A percentile compares a stretch with the other conserved stretches of the same genome.
Evolutionary conservation across 1,140 invertebrate species (phyloP).

Genomic region (Drosophila arawakana): DNA sequence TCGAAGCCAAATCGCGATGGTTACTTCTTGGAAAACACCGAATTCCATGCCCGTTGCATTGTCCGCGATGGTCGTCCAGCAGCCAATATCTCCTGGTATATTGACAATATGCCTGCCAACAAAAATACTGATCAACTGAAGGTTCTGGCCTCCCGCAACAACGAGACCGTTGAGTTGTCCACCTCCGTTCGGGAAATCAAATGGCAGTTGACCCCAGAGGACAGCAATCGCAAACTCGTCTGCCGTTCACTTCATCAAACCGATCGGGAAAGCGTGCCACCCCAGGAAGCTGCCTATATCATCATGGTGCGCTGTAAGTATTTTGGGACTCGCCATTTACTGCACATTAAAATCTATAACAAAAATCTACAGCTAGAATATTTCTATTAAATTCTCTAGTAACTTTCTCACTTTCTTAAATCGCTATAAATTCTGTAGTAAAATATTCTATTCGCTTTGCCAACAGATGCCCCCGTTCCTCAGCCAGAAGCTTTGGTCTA

Average conservation of each 20-base stretch:
- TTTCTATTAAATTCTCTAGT: not conserved
- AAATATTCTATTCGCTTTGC: not conserved
- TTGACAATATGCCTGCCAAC: constrained; percentile 87
- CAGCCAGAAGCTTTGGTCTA: constrained; percentile 86
- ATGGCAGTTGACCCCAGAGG: constrained; percentile 86
- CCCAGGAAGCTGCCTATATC: constrained; percentile 70
- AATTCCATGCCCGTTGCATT: constrained; percentile 88
- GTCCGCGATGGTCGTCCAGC: constrained; percentile 89
- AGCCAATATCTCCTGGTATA: constrained; percentile 89
- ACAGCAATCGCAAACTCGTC: constrained; percentile 87
- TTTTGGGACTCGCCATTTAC: too few relatives aligned
- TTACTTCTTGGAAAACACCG: constrained; percentile 87
- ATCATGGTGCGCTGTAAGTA: constrained; percentile 78
- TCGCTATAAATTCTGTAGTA: not conserved
- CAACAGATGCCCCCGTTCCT: constrained; percentile 87
- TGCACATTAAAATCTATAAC: too few relatives aligned
- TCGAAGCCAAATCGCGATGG: constrained; percentile 83
- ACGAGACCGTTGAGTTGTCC: constrained; percentile 85
- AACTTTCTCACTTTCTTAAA: not conserved
- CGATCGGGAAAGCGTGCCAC: constrained; percentile 73
- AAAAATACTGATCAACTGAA: constrained; percentile 86
- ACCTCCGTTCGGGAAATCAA: constrained; percentile 88
- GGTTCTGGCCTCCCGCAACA: constrained; percentile 83
- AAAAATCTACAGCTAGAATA: too few relatives aligned
- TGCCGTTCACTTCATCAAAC: constrained; percentile 88